Evolutionary conservation across 1,140 invertebrate genomes (phyloP), one percentile per base, ranked within the genome.

Genomic region (Latrodectus geometricus): DNA sequence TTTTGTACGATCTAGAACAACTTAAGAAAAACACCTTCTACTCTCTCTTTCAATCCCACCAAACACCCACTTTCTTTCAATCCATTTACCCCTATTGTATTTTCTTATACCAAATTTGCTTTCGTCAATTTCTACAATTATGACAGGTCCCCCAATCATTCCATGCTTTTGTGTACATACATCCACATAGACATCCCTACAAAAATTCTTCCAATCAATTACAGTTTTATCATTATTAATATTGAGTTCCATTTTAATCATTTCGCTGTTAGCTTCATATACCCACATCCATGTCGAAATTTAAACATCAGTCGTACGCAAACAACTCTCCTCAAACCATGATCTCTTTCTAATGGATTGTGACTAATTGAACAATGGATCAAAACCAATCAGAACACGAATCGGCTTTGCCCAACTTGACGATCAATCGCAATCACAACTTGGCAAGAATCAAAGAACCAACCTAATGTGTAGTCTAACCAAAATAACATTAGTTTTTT

Each of bases 51-150:
- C n/a, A n/a, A n/a, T n/a, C n/a, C n/a, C n/a, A n/a, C n/a, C n/a
- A n/a, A n/a, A n/a, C n/a, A n/a, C 54, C 86, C 75, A 85, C 56
- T 69, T 15, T 11, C 84, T 78, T 79, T 88, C 80, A 12, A 88
- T 70, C 15, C 68, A 17, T 49, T 88, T 76, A 21, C 84, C 85
- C 61, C 79, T 78, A 66, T 88, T 85, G 49, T 88, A 85, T 78
- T 88, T 88, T 77, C 85, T 50, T 86, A 75, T 88, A 1, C 86
- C 88, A 49, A 89, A 65, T 69, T 80, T 84, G 4, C 75, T 21
- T 70, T 88, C 88, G 49, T 89, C 88, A 8, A 89, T 50, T n/a
- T n/a, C n/a, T n/a, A n/a, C n/a, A n/a, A n/a, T n/a, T n/a, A n/a
- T n/a, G n/a, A n/a, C n/a, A n/a, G 15, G 17, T 15, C 87, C 87